Evolutionary conservation across 2,113 vertebrate species (phyloP), one percentile per base, ranked within the genome.

Genomic region (Thamnaconus septentrionalis): DNA sequence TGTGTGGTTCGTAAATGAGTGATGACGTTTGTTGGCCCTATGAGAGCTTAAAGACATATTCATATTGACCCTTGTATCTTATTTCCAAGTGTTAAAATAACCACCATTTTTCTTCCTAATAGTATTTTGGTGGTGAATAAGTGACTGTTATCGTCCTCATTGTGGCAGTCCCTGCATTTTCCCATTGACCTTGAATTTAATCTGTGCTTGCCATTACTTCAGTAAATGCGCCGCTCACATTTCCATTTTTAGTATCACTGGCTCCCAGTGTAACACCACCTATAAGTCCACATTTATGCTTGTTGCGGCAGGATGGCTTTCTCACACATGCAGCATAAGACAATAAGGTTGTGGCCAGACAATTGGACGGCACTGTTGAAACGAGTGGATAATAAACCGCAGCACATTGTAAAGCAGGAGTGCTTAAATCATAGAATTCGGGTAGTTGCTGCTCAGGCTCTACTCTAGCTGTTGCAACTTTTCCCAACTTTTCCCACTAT

Each of bases 101-200:
- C 57, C 62, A 56, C 65, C 64, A 76, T 82, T 66, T 73, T 79
- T 87, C 69, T 76, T 81, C 46, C 43, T 78, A 72, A 75, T 82
- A 57, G 11, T 8, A 39, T 52, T 57, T 48, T 70, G 64, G 46
- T 69, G 51, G 58, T 61, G 49, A 69, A 64, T 48, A 69, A 64
- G 56, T 53, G 63, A 69, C 53, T 49, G 61, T 61, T 66, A 53
- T 63, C 59, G n/a, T 57, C 12, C 46, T 66, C 53, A 56, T 41
- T 50, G 53, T 48, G 12, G 48, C 11, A 53, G 43, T 7, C 10
- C 47, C 50, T 55, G 46, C 56, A 4, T 66, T 71, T 68, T 49
- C 44, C 60, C 40, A 1, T 55, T 71, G 54, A 48, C 56, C 11
- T 70, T 69, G 64, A 69, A 72, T 65, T n/a, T 49, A 5, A 45